Conservation (phyloP, 2,113 vertebrate genomes). For the Erythrocercus mccallii region DNA sequence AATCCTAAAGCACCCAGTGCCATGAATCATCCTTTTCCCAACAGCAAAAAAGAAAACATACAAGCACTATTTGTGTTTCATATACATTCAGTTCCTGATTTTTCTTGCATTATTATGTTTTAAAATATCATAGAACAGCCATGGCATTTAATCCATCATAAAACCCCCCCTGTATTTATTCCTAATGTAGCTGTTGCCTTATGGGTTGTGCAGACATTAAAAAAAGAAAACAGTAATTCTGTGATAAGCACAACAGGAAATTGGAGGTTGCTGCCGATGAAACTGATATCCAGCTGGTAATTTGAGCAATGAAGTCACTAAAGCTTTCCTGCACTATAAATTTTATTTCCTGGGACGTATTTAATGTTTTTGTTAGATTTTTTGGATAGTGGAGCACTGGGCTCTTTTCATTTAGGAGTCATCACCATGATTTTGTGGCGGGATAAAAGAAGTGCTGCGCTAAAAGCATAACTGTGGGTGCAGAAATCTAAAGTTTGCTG, state of each 20-base stretch:
- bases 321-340: conserved; percentile 72
- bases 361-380: conserved; percentile 39
- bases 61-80: neutral
- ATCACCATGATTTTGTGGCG: neutral
- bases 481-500: neutral
- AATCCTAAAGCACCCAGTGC: conserved; percentile 4
- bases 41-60: neutral
- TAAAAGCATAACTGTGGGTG: neutral
- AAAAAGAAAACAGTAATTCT: conserved; percentile 59
- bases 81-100: neutral
- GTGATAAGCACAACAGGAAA: conserved; percentile 80
- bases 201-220: conserved; percentile 51
- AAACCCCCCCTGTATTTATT: conserved; percentile 42
- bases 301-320: conserved; percentile 63
- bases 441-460: neutral
- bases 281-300: conserved; percentile 73
- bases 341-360: conserved; percentile 38
- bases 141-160: conserved; percentile 55
- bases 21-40: conserved; percentile 46
- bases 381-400: neutral
- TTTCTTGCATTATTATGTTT: conserved; percentile 29
- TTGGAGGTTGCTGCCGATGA: conserved; percentile 67
- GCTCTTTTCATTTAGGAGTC: neutral
- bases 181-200: conserved; percentile 49
- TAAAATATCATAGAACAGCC: conserved; percentile 59